Conservation (phyloP, 2,113 vertebrate species). For the Cacatua alba region DNA sequence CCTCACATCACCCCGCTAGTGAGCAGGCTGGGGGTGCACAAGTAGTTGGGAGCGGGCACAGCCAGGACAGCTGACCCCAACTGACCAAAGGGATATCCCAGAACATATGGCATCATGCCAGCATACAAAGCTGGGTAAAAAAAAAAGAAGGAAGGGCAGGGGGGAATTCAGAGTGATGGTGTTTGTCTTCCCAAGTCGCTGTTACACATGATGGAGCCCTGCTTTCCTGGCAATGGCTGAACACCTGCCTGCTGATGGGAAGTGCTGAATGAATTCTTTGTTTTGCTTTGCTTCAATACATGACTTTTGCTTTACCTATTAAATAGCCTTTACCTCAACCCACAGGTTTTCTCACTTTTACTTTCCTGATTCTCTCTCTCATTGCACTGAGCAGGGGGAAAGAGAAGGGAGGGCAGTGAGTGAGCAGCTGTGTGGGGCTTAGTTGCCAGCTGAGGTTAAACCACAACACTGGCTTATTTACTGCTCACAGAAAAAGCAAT, state of each 20-base stretch:
- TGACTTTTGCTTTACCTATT: not conserved
- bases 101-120: not conserved
- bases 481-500: not conserved
- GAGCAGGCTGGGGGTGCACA: not conserved
- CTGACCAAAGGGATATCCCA: not conserved
- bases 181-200: not conserved
- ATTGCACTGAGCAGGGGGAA: not conserved
- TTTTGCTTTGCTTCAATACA: not conserved
- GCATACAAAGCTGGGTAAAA: not conserved
- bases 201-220: not conserved
- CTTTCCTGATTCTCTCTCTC: not conserved
- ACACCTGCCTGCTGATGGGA: not conserved
- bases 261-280: not conserved
- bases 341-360: not conserved
- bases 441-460: not conserved
- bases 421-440: not conserved
- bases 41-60: not conserved
- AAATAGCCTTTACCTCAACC: not conserved
- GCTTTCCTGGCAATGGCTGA: not conserved
- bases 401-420: not conserved
- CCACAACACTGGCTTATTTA: not conserved
- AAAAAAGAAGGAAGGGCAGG: not conserved
- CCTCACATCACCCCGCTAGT: not conserved
- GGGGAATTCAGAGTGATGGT: rapidly evolving
- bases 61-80: not conserved